Evolutionary conservation across 1,140 invertebrate genomes (phyloP), one percentile per base, ranked within the genome.

Genomic region (Drosophila sechellia): DNA sequence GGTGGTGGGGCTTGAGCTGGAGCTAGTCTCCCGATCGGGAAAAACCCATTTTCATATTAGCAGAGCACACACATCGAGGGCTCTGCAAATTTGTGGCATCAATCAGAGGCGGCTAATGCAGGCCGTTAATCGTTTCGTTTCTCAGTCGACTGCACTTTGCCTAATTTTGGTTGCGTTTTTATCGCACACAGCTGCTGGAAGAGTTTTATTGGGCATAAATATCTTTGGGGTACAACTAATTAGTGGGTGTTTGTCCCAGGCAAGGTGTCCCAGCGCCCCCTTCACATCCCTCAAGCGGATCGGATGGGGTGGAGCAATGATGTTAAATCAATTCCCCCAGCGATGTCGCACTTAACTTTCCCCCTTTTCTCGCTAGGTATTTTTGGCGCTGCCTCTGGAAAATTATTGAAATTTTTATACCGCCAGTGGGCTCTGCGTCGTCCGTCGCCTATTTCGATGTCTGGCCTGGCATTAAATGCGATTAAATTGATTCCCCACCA

Each of bases 141-240:
- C 80, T 74, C 83, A 87, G 79, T 79, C 85, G 81, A 69, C 84
- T 86, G 84, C 75, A 73, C 81, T 86, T 87, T 81, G 69, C 81
- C 81, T 90, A 90, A 90, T 86, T 90, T 90, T 74, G 81, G 79
- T 40, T 27, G 70, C 75, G 69, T 81, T 90, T 90, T 90, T 90
- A 90, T 90, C 81, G 63, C 81, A 90, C 86, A 71, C 86, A 90
- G 86, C 86, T 90, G 85, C 83, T 65, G 43, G 45, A 17, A 42
- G 46, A 60, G 65, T 84, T 89, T 89, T 89, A 89, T 84, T 83
- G 79, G 73, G 89, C 87, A 90, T 90, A 90, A 90, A 90, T 90
- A 87, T 83, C 86, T 90, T 48, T 42, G 61, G 72, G 79, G 70
- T 77, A 81, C 86, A 90, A 86, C 86, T 90, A 90, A 90, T 90